Conservation (phyloP, 2,113 vertebrate species). For the Protomyctophum bolini region DNA sequence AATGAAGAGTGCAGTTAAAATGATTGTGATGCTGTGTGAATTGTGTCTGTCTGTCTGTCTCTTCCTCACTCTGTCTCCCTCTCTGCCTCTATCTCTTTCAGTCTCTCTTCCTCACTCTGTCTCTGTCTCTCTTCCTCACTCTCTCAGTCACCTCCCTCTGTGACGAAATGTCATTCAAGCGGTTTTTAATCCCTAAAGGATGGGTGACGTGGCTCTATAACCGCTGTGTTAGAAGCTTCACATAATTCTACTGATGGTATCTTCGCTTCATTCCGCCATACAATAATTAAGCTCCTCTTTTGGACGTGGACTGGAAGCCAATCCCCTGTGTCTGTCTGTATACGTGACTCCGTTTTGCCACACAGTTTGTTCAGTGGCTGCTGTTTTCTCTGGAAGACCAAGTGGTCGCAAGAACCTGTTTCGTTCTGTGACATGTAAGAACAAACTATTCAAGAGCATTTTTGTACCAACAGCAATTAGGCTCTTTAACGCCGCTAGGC, state of each 20-base stretch:
- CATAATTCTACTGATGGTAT: slow-evolving; percentile 15
- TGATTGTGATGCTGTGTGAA: too few relatives aligned
- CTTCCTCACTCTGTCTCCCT: not conserved
- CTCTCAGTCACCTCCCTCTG: slow-evolving; percentile 6
- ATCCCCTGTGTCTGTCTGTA: slow-evolving; percentile 16
- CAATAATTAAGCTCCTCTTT: slow-evolving; percentile 35
- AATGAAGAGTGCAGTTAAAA: too few relatives aligned
- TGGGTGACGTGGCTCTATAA: slow-evolving; percentile 30
- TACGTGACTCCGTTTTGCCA: not conserved
- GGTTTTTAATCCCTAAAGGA: slow-evolving; percentile 39
- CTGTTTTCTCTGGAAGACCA: too few relatives aligned
- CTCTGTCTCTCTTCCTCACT: not conserved
- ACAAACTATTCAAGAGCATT: too few relatives aligned
- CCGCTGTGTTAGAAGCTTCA: slow-evolving; percentile 14
- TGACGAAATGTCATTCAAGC: slow-evolving; percentile 30
- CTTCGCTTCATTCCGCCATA: slow-evolving; percentile 16
- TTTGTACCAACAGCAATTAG: too few relatives aligned
- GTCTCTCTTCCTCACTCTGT: not conserved
- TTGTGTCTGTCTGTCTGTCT: not conserved
- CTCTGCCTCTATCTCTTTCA: not conserved
- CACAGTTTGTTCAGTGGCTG: not conserved
- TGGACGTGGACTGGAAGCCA: slow-evolving; percentile 13
- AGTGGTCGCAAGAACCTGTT: too few relatives aligned
- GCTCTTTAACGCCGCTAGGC: too few relatives aligned
- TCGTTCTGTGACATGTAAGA: too few relatives aligned